phyloP scores from a whole-genome alignment of 1,140 invertebrate genomes.

The Oedothorax gibbosus region DNA sequence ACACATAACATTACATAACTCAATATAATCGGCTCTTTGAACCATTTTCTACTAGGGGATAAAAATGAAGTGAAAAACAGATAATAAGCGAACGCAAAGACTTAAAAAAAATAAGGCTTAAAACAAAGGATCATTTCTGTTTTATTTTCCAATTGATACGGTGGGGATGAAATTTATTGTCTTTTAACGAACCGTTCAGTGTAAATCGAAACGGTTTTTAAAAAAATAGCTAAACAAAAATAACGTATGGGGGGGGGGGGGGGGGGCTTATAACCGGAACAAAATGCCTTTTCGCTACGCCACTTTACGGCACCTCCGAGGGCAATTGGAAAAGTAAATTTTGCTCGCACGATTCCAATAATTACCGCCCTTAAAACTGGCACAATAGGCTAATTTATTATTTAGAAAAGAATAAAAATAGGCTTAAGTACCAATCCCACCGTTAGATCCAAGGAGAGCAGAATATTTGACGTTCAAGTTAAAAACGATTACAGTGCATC shows the following conservation, averaged over 20 bases:
- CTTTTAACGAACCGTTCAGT: slow-evolving; percentile 58
- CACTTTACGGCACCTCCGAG: slow-evolving; percentile 40
- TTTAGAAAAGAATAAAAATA: slow-evolving; percentile 37
- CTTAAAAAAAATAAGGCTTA: not conserved
- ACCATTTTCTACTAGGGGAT: not conserved
- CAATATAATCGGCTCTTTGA: not conserved
- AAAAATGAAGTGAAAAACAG: not conserved
- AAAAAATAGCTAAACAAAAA: slow-evolving; percentile 37
- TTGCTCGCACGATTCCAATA: slow-evolving; percentile 51
- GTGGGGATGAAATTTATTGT: slow-evolving; percentile 25
- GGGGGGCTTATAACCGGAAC: slow-evolving; percentile 16
- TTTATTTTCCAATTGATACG: too few species aligned
- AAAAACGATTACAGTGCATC: too few species aligned
- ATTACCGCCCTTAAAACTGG: slow-evolving; percentile 48
- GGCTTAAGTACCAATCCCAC: too few species aligned
- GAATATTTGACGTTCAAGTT: too few species aligned
- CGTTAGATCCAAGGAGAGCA: too few species aligned
- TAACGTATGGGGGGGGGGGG: slow-evolving; percentile 23
- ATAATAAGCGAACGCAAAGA: slow-evolving; percentile 2
- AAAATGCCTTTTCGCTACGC: slow-evolving; percentile 6
- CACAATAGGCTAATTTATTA: slow-evolving; percentile 60
- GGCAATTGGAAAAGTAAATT: slow-evolving; percentile 51
- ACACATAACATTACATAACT: not conserved
- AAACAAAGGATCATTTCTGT: not conserved
- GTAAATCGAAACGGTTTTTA: slow-evolving; percentile 4